These are phyloP conservation scores for Eueremaeus valkanovi DNA, from an alignment of 2,888 invertebrate genomes.

Conservation along the genomic window DNA sequence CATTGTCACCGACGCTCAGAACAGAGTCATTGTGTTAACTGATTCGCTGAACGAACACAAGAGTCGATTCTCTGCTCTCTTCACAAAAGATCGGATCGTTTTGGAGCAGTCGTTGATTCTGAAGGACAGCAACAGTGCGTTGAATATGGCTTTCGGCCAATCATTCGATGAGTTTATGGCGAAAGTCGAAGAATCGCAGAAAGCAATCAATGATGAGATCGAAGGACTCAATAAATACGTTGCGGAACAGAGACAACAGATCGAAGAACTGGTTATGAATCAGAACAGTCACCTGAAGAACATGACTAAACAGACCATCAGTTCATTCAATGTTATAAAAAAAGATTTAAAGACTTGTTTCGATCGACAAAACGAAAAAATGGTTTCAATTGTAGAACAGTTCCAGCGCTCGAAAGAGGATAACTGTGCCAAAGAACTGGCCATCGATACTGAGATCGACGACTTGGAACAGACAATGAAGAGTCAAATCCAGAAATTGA, in stretches of 20 bases:
- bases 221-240: background rate
- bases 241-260: conserved; percentile 10
- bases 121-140: background rate
- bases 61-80: background rate
- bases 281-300: conserved; percentile 28
- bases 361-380: background rate
- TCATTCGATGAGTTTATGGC: background rate
- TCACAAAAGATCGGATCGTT: background rate
- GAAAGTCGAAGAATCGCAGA: background rate
- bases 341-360: conserved; percentile 2
- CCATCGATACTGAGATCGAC: background rate
- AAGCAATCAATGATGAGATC: background rate
- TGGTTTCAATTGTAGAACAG: background rate
- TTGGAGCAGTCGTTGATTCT: background rate
- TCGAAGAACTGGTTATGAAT: conserved; percentile 31
- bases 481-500: background rate
- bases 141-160: background rate
- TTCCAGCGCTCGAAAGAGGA: background rate
- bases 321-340: background rate
- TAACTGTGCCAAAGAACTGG: background rate
- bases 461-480: background rate
- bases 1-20: background rate
- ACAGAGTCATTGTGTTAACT: background rate
- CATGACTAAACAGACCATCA: background rate
- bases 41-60: background rate